These are phyloP conservation scores for Carettochelys insculpta DNA, from an alignment of 2,113 vertebrate genomes.

Conservation along the genomic window DNA sequence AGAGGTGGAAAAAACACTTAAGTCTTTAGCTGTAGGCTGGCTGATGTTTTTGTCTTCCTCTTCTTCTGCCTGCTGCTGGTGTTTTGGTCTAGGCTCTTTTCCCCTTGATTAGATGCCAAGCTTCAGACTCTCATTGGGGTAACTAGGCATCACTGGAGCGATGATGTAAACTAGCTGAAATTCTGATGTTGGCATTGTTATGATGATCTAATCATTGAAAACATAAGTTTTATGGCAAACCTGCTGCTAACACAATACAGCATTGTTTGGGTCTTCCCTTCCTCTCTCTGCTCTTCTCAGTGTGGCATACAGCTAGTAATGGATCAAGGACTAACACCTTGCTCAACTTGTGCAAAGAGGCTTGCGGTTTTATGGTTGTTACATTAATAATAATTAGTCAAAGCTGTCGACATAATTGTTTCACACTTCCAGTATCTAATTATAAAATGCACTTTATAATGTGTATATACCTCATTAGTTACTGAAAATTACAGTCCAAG, in stretches of 20 bases:
- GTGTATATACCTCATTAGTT: background rate
- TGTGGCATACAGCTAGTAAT: background rate
- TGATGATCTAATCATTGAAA: background rate
- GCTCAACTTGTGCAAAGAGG: background rate
- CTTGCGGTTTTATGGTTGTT: background rate
- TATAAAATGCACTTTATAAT: fast-evolving
- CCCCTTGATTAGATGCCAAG: background rate
- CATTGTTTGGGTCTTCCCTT: background rate
- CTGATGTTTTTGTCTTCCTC: background rate
- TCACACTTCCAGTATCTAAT: background rate
- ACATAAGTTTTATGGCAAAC: background rate
- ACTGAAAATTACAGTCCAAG: background rate
- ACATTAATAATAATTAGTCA: background rate
- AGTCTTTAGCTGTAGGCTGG: background rate
- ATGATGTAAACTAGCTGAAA: background rate
- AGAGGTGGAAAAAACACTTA: background rate
- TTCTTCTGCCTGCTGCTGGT: background rate
- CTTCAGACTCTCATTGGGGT: background rate
- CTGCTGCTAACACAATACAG: background rate
- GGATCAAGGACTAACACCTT: background rate
- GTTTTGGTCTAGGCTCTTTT: background rate
- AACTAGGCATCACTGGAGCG: background rate
- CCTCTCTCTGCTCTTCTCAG: background rate
- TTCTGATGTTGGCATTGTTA: background rate
- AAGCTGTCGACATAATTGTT: background rate